Evolutionary conservation across 2,888 invertebrate genomes (phyloP), one percentile per base, ranked within the genome.

Genomic region (Drosophila austrosaltans): DNA sequence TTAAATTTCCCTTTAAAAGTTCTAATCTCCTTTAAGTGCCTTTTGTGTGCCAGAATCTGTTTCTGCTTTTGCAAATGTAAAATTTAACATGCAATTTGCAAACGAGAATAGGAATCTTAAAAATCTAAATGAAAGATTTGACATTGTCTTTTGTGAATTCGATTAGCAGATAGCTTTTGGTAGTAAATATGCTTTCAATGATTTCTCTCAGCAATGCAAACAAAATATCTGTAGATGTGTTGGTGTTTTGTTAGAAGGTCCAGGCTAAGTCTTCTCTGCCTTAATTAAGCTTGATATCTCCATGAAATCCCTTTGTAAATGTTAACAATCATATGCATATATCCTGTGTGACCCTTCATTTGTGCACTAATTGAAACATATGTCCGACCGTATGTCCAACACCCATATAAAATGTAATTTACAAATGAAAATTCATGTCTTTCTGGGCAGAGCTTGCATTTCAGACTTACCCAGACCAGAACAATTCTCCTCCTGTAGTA

Each of bases 341-440:
- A 59, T 59, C 59, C 59, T 42, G 36, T 42, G 54, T 48, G 22
- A 22, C 32, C 39, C 20, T 56, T 63, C 63, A 56, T 63, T 63
- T 54, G 59, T 42, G 65, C 54, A 60, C 75, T 70, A 76, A 76
- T 76, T 76, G 59, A 70, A 76, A 70, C 70, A 68, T 61, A 61
- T 75, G 60, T 60, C 53, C 53, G 54, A 57, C 28, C 30, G 10
- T 58, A 53, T 61, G 61, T 64, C 60, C 53, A 25, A 39, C 62
- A 60, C 39, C 12, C 76, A 66, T 63, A 61, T 70, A 70, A 69
- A 70, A 66, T 75, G 56, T 66, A 69, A 76, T 75, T 66, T 67
- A 39, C 54, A 71, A 64, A 75, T 60, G 54, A 67, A 67, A 69
- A 70, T 64, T 67, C 54, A 73, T 73, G 73, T 63, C 59, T 39